Evolutionary conservation across 2,888 invertebrate species (phyloP), one percentile per base, ranked within the genome.

Genomic region (Stramonita haemastoma): DNA sequence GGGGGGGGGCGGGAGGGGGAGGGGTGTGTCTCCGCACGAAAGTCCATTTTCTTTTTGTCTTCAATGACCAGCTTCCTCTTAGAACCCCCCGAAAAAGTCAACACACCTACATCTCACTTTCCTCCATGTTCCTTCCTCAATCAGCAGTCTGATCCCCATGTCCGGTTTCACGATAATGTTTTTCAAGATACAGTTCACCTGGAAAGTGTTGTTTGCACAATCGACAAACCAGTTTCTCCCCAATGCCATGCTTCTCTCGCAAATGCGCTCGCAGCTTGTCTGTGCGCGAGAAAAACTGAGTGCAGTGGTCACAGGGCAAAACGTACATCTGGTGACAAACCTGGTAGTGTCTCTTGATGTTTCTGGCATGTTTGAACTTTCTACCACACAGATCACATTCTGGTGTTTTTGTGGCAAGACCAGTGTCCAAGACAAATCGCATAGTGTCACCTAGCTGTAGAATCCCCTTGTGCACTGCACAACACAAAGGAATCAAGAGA

Each of bases 181-280:
- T 88, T 36, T 91, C 88, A 32, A 91, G 56, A n/a, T 83, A 81
- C 46, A 86, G 26, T 36, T 88, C 88, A 19, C 84, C 86, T 19
- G 90, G 88, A 36, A 91, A 89, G 36, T 32, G 86, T 0, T 26
- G 36, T 29, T 84, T 86, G 32, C 91, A 91, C 13, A 32, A 60
- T 32, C 81, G 87, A 86, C 90, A 91, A 5, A 73, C 57, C 66
- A 91, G 89, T 11, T 77, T 89, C 85, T 91, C 91, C 57, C 91
- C 87, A 22, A 90, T 86, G 19, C 87, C 86, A 73, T 89, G 89
- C 36, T 73, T 85, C 15, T 89, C 83, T 6, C 89, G 85, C 34
- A 89, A 19, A 26, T 89, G 89, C 13, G 60, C 57, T 22, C 84
- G 89, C 73, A 89, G 85, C 60, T 60, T 84, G 56, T 89, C 89